Base-by-base conservation (phyloP, 1,140 invertebrate species). In the Trigoniulus corallinus region DNA sequence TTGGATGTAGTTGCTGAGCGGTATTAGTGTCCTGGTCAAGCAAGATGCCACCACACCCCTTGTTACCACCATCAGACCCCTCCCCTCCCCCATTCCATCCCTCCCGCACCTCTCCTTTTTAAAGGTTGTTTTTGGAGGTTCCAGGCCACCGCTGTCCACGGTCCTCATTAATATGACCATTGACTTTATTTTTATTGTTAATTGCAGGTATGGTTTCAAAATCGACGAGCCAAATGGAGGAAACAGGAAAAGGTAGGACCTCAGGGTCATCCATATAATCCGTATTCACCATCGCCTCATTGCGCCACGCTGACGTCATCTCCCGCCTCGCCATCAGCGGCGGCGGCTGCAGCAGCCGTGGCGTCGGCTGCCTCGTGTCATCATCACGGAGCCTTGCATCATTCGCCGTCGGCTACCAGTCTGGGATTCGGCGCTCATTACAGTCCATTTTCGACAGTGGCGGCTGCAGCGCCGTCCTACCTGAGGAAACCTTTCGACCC, bases 221-320 rank as follows among this genome's bases (percentile, higher is more conserved):
- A 72, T 55, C 57, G 70, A 23, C 56, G 67, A 25, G 67, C 67
- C n/a, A 69, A 69, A 56, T 69, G 64, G 63, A 57, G 67, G 4
- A 69, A 69, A 53, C 62, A 61, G 48, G 65, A 67, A 52, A 65
- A 66, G 53, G 70, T 71, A 25, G 64, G 87, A 0, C 87, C 88
- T 0, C 81, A 88, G 59, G 82, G 73, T 13, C 88, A 92, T 65
- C 88, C 88, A 1, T 92, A 89, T 73, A 86, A 81, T 66, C 83
- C 84, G 0, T 89, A 86, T 67, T 59, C 41, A 68, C 74, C 20
- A 64, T 67, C 37, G 75, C 72, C 40, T 69, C 73, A 24, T 72
- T 72, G 26, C 74, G 71, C 45, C 69, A 72, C 13, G 72, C 79
- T 48, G 67, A 74, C 13, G 62, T 67, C 21, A 58, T 68, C 1